Evolutionary conservation across 1,140 invertebrate species (phyloP).

Genomic region (Leptopilina clavipes): DNA sequence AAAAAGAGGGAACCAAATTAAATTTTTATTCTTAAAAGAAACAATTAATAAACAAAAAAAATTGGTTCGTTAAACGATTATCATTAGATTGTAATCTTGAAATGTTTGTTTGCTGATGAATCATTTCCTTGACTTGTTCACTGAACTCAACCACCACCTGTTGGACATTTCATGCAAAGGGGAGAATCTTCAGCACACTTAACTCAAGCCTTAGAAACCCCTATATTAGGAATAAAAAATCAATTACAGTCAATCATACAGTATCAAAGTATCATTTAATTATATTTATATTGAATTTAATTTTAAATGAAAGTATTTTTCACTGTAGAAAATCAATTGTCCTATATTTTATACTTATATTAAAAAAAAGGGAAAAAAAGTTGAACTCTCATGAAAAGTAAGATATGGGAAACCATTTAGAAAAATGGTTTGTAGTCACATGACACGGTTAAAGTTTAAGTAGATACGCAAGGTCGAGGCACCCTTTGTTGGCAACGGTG

Average conservation of each 20-base stretch:
- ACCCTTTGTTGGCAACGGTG: conserved; percentile 32
- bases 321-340: too few relatives aligned
- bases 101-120: neutral
- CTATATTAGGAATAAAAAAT: neutral
- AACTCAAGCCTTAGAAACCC: neutral
- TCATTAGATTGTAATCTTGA: neutral
- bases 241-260: neutral
- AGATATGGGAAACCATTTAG: conserved; percentile 17
- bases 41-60: too few relatives aligned
- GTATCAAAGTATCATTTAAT: too few relatives aligned
- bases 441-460: conserved; percentile 25
- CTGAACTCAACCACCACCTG: conserved; percentile 23
- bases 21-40: too few relatives aligned
- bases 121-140: conserved; percentile 22
- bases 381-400: neutral
- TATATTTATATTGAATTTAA: too few relatives aligned
- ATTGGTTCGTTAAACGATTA: too few relatives aligned
- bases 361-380: neutral
- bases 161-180: conserved; percentile 26
- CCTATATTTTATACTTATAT: too few relatives aligned
- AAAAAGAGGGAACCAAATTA: too few relatives aligned
- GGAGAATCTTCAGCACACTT: conserved; percentile 29
- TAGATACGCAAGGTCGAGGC: conserved; percentile 24
- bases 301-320: too few relatives aligned
- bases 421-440: conserved; percentile 2